A percentile compares a stretch with the other conserved stretches of the same genome.
Conservation (phyloP, 2,113 vertebrate species). For the Scomber colias region DNA sequence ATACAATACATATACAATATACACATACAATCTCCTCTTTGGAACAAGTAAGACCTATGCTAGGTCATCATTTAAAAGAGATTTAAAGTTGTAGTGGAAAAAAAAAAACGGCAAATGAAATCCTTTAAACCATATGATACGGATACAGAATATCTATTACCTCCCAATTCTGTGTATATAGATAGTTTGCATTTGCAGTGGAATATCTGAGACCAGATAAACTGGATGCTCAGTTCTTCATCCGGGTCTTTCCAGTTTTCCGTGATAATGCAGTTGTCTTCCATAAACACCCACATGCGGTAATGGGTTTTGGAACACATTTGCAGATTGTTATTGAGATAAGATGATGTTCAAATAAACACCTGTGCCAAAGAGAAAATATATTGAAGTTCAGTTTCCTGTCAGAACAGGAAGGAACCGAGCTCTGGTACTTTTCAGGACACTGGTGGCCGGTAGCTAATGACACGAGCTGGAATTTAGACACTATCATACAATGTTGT, state of each 20-base stretch:
- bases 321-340: slow-evolving; percentile 59
- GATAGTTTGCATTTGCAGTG: neutral
- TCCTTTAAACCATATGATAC: too few species aligned
- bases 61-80: too few species aligned
- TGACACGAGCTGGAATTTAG: slow-evolving; percentile 43
- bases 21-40: neutral
- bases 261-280: neutral
- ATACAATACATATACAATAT: too few species aligned
- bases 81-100: too few species aligned
- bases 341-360: slow-evolving; percentile 51
- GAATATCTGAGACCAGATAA: neutral
- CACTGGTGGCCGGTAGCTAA: slow-evolving; percentile 28
- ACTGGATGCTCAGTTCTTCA: slow-evolving; percentile 1
- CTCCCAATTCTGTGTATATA: neutral
- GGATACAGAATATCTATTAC: too few species aligned
- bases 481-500: slow-evolving; percentile 3
- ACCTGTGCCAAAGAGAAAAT: slow-evolving; percentile 39
- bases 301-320: slow-evolving; percentile 27
- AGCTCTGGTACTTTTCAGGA: slow-evolving; percentile 70
- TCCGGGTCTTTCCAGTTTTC: neutral
- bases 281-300: slow-evolving; percentile 28
- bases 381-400: slow-evolving; percentile 66
- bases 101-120: too few species aligned
- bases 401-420: slow-evolving; percentile 69
- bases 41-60: neutral